These are phyloP conservation scores for Lasiurus cinereus DNA, from an alignment of 2,113 vertebrate species.

Conservation along the genomic window DNA sequence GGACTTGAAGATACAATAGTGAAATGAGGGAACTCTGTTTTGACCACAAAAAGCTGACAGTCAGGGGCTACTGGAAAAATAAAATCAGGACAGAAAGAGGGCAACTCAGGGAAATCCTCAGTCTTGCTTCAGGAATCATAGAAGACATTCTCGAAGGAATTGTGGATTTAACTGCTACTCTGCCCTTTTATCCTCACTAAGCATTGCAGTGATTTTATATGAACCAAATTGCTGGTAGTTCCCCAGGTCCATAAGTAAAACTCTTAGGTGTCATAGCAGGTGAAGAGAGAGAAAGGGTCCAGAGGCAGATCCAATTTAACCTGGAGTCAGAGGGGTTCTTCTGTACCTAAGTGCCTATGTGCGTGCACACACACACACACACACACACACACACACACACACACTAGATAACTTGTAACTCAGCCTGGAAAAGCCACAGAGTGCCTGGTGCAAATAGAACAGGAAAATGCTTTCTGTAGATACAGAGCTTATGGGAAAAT, in stretches of 20 bases:
- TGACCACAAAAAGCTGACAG: background rate
- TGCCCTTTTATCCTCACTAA: background rate
- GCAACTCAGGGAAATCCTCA: background rate
- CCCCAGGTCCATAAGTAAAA: background rate
- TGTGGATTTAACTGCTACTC: background rate
- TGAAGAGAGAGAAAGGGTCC: background rate
- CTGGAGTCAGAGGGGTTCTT: background rate
- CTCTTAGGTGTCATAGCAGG: background rate
- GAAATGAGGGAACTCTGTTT: background rate
- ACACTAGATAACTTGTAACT: background rate
- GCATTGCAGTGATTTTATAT: background rate
- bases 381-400: background rate
- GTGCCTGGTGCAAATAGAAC: background rate
- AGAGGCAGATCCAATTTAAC: background rate
- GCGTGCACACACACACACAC: background rate
- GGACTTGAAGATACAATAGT: background rate
- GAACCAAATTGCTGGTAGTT: background rate
- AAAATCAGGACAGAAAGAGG: background rate
- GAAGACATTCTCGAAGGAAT: background rate
- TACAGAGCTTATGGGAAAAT: background rate
- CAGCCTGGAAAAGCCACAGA: background rate
- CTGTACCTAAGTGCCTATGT: background rate
- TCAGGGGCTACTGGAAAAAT: background rate
- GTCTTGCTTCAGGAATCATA: background rate
- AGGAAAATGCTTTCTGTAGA: background rate